Base-by-base conservation (phyloP, 2,797 vertebrate genomes). In the Siniperca obscura region DNA sequence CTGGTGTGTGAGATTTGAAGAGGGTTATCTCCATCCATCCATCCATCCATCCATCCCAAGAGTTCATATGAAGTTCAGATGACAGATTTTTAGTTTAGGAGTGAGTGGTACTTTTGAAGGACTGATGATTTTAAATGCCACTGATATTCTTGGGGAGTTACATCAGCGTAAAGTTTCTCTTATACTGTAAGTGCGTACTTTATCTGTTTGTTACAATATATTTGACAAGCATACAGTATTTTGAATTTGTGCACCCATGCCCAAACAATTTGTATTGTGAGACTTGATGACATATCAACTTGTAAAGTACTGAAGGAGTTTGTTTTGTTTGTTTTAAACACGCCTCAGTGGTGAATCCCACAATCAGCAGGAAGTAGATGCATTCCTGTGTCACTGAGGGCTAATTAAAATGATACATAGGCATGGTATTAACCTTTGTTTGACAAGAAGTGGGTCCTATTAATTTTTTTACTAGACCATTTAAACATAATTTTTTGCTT, bases 51-150 rank as follows among this genome's bases (percentile, higher is more conserved):
- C 27, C 55, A 46, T 59, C 59, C 76, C 0, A 65, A 42, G 83
- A 78, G 86, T 82, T 91, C 88, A 84, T 56, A 8, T 44, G 9
- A 34, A 89, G 85, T 82, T 84, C 65, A 76, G 25, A 72, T 74
- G 56, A 53, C 48, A 78, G 70, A 70, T 75, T 75, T 70, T 27
- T 11, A 22, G 70, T 67, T 27, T 5, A 44, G 34, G 5, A 40
- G 46, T 19, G 11, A 44, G 38, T 22, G 22, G 25, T 38, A 36
- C 2, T 44, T 80, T 36, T 70, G 16, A 48, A 25, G 2, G 27
- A 38, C 19, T 4, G 22, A 19, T 21, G 13, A 7, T 56, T 78
- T 67, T 73, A 30, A 65, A 65, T 76, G 3, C 2, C 48, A 22
- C 0, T 62, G 11, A 52, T 70, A 21, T 36, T 65, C 2, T 56